A percentile compares a stretch with the other conserved stretches of the same genome.
Conservation (phyloP, 2,113 vertebrate species). For the Periophthalmodon schlosseri region DNA sequence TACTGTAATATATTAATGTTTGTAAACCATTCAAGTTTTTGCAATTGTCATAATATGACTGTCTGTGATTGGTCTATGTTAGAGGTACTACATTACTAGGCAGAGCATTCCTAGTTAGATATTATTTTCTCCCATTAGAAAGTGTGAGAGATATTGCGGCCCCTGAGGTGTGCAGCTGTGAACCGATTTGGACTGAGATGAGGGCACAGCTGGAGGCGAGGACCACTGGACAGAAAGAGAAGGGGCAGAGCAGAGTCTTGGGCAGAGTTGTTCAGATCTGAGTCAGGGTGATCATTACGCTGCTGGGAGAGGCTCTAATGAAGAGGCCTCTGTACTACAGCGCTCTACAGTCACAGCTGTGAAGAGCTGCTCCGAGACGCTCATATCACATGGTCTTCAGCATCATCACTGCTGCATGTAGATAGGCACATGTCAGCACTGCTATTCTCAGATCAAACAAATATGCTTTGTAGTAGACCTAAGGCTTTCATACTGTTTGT, state of each 20-base stretch:
- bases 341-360: slow-evolving; percentile 46
- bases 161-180: slow-evolving; percentile 37
- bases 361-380: slow-evolving; percentile 45
- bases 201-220: slow-evolving; percentile 55
- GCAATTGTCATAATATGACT: too few relatives aligned
- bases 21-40: neutral
- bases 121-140: slow-evolving; percentile 25
- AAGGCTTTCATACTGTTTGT: too few relatives aligned
- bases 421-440: slow-evolving; percentile 2
- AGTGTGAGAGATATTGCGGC: slow-evolving; percentile 32
- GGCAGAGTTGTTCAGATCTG: slow-evolving; percentile 52
- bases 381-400: slow-evolving; percentile 35
- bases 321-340: slow-evolving; percentile 51
- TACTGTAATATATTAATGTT: neutral
- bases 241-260: slow-evolving; percentile 30
- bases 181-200: slow-evolving; percentile 54
- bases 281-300: slow-evolving; percentile 63
- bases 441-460: neutral
- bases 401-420: slow-evolving; percentile 33
- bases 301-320: slow-evolving; percentile 49
- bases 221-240: slow-evolving; percentile 33
- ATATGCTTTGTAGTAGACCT: too few relatives aligned
- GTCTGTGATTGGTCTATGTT: too few relatives aligned
- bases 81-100: slow-evolving; percentile 5
- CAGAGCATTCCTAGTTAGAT: slow-evolving; percentile 21